phyloP scores from a whole-genome alignment of 2,888 invertebrate species.

The Odontomyia ornata region DNA sequence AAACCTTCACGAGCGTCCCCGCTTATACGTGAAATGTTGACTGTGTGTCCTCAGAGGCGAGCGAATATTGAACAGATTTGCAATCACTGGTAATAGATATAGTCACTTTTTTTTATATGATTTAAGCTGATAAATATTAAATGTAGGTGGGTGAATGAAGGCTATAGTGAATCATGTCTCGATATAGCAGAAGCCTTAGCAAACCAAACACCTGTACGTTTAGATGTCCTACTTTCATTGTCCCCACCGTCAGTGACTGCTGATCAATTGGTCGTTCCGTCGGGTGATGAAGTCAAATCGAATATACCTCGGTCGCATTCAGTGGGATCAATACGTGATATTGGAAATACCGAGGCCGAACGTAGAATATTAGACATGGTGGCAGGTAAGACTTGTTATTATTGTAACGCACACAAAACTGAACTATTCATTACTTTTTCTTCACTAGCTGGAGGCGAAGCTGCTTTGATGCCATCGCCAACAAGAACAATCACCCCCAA shows the following conservation, averaged over 20 bases:
- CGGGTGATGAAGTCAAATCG: conserved; percentile 64
- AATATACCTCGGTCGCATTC: conserved; percentile 73
- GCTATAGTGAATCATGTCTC: conserved; percentile 81
- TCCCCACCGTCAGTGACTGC: conserved; percentile 82
- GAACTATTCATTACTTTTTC: not conserved
- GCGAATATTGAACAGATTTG: conserved; percentile 95
- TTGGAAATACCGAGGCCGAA: conserved; percentile 75
- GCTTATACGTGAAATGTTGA: conserved; percentile 92
- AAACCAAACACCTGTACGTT: conserved; percentile 87
- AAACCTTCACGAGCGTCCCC: conserved; percentile 94
- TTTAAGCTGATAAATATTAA: too few relatives aligned
- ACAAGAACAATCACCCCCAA: conserved; percentile 68
- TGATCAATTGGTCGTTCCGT: conserved; percentile 76
- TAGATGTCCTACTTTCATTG: conserved; percentile 85
- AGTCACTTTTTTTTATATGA: not conserved
- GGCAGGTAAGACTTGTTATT: conserved; percentile 63
- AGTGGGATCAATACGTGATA: conserved; percentile 78
- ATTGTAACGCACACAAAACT: not conserved
- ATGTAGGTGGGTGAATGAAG: conserved; percentile 86
- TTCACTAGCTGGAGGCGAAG: conserved; percentile 62
- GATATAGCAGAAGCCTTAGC: conserved; percentile 88
- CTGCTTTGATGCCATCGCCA: conserved; percentile 70
- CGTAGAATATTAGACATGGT: conserved; percentile 78
- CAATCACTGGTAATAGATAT: conserved; percentile 76
- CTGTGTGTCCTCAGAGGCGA: conserved; percentile 87